These are phyloP conservation scores for Crepidodera aurea DNA, from an alignment of 2,888 invertebrate genomes.

Conservation along the genomic window DNA sequence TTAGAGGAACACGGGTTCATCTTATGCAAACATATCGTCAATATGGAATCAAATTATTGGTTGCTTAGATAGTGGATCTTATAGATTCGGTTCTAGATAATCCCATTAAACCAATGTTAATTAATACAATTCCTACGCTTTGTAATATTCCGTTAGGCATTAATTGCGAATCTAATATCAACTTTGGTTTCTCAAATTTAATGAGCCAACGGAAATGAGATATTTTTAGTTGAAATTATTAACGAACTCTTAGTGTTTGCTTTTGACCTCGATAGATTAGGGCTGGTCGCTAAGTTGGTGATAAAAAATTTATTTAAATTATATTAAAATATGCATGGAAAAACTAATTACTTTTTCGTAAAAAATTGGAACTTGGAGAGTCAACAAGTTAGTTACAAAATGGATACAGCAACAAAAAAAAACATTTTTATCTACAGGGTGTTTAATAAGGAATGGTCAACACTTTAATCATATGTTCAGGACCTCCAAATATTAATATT, in stretches of 20 bases:
- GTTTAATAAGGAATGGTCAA: too few relatives aligned
- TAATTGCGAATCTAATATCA: slow-evolving; percentile 9
- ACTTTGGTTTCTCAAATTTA: slow-evolving; percentile 7
- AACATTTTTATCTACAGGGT: too few relatives aligned
- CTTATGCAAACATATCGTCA: slow-evolving; percentile 17
- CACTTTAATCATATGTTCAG: too few relatives aligned
- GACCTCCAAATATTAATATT: too few relatives aligned
- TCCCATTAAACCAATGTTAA: slow-evolving; percentile 6
- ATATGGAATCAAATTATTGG: slow-evolving; percentile 24
- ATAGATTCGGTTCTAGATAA: slow-evolving; percentile 4
- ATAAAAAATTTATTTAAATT: too few relatives aligned
- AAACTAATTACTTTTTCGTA: too few relatives aligned
- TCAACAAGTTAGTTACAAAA: too few relatives aligned
- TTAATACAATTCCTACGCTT: neutral
- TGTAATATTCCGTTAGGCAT: neutral
- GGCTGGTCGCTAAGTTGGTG: neutral
- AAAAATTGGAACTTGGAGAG: too few relatives aligned
- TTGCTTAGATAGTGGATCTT: slow-evolving; percentile 17
- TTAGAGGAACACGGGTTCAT: slow-evolving; percentile 3
- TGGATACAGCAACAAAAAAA: too few relatives aligned
- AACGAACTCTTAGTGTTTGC: neutral
- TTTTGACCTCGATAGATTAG: neutral
- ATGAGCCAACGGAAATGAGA: slow-evolving; percentile 2
- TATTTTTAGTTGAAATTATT: neutral
- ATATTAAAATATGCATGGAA: too few relatives aligned